phyloP scores from a whole-genome alignment of 2,113 vertebrate genomes.

The Otocyon megalotis region DNA sequence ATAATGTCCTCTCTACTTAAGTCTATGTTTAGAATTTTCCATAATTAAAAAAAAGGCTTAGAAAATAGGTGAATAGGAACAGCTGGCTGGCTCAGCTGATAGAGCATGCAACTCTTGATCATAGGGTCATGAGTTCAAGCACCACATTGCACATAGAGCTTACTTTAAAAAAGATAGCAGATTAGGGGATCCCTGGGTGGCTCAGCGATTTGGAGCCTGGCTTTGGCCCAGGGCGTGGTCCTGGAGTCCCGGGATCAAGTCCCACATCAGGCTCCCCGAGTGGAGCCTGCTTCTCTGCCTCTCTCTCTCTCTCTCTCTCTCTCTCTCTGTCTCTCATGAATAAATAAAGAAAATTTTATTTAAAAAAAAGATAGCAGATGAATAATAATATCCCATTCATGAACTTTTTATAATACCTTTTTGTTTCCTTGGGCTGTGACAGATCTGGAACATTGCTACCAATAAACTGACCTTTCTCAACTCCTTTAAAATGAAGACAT shows the following conservation, averaged over 20 bases:
- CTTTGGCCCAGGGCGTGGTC: too few relatives aligned
- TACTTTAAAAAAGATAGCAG: not conserved
- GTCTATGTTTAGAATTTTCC: not conserved
- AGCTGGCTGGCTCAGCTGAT: not conserved
- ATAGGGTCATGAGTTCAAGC: not conserved
- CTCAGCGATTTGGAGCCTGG: too few relatives aligned
- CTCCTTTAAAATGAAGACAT: slow-evolving; percentile 99
- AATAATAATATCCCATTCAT: not conserved
- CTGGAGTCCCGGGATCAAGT: too few relatives aligned
- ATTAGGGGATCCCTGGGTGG: too few relatives aligned
- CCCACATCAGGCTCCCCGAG: too few relatives aligned
- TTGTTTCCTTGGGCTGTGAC: slow-evolving; percentile 60
- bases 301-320: too few relatives aligned
- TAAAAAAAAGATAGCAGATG: not conserved
- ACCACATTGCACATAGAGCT: not conserved
- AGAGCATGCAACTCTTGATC: not conserved
- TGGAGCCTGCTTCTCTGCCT: too few relatives aligned
- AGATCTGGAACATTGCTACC: slow-evolving; percentile 98
- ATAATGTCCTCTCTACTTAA: not conserved
- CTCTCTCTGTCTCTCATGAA: too few relatives aligned
- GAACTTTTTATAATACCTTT: not conserved
- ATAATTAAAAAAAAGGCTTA: not conserved
- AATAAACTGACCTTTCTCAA: slow-evolving; percentile 99
- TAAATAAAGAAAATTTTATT: not conserved
- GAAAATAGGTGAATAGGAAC: not conserved